Evolutionary conservation across 2,797 vertebrate species (phyloP), one percentile per base, ranked within the genome.

Genomic region (Notolabrus celidotus): DNA sequence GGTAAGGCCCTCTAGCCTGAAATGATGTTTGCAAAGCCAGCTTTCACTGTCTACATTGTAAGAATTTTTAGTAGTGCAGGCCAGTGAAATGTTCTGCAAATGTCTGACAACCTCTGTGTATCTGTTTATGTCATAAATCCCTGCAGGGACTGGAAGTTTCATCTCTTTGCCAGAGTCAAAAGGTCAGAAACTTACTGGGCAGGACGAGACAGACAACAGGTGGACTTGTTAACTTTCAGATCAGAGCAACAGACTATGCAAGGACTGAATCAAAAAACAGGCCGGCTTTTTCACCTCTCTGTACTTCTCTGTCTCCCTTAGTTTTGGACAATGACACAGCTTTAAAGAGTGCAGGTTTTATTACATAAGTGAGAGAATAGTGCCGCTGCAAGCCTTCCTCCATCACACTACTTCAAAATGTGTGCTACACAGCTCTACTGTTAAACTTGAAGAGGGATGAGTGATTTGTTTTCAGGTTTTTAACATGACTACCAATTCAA

Each of bases 211-310:
- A 34, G 20, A 45, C 62, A 79, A 80, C 53, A 68, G 49, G 61
- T 70, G 1, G 22, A 68, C 74, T 81, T 38, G 83, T 81, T 80
- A 69, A 70, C 58, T 70, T 62, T 67, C 64, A 68, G 52, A 77
- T 60, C 55, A 36, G 20, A 46, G 47, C 70, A 70, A 58, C 7
- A 22, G 55, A 52, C 43, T 41, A 59, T 57, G 38, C 50, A 42
- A 33, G 29, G 55, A 55, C 52, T 47, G 65, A 69, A 55, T 77
- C 33, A 69, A 51, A 47, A 46, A 39, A 64, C 29, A 36, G 11
- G 34, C 51, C 65, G 29, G 49, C n/a, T 36, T 47, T 71, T 69
- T 23, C 43, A 64, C 61, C 33, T 54, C 42, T 49, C n/a, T 59
- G 58, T n/a, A n/a, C 47, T 58, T 36, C 34, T 58, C 41, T 20